Evolutionary conservation across 2,113 vertebrate species (phyloP), one percentile per base, ranked within the genome.

Genomic region (Callaeas wilsoni): DNA sequence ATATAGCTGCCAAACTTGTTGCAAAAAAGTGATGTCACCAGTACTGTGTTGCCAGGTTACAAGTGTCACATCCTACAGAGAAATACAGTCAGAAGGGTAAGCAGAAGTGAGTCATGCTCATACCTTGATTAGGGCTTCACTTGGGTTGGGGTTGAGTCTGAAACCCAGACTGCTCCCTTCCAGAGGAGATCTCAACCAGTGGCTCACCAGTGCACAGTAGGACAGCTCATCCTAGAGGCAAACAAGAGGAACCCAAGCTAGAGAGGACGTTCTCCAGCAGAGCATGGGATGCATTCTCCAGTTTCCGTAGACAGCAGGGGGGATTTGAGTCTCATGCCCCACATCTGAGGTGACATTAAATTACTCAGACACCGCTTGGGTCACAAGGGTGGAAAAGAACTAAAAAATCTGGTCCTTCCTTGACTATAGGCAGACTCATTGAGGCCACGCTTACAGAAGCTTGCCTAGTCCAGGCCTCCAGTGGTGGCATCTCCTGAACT

Each of bases 1-100:
- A 89, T 56, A 74, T 50, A 89, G 85, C 75, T 95, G 90, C 91
- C 90, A 94, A 90, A 90, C 71, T 84, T 83, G 70, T 85, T 87
- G 84, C 84, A 90, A 59, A 73, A 57, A 84, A 87, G 83, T 94
- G 89, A 94, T 95, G 91, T 94, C 93, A 95, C 29, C 6, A 0
- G n/a, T n/a, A 46, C 55, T 41, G 65, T 53, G 93, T 89, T 96
- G 94, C 93, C 95, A 91, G 91, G 89, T 89, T 81, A 90, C 46
- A 2, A 39, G 78, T 94, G 94, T 94, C 90, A 96, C 94, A 90
- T 96, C 89, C 91, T 85, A 87, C 74, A 39, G 89, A 93, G 63
- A 62, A 87, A 76, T 62, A 68, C 69, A 91, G 62, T 94, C 96
- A 97, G 84, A 91, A 94, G 91, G 46, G 89, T 62, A 62, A 95